Evolutionary conservation across 2,113 vertebrate species (phyloP), one percentile per base, ranked within the genome.

Genomic region (Pampusana beccarii): DNA sequence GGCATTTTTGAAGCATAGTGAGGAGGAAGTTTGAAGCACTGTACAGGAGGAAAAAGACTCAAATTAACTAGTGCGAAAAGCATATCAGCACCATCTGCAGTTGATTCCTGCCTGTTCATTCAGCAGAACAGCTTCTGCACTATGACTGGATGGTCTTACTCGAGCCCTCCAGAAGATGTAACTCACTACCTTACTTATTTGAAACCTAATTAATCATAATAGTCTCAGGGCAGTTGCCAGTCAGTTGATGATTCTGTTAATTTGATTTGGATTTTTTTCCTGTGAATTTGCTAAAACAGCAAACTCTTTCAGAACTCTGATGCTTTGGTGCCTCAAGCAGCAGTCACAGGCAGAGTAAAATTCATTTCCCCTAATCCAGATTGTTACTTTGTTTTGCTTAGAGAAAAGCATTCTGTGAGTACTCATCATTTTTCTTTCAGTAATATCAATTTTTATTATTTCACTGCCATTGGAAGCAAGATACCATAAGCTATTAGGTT

Each of bases 201-300:
- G 53, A 86, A 94, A 92, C 6, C n/a, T 91, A 66, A 89, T 73
- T 84, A 80, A 71, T 71, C 46, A 54, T 40, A 54, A 60, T 12
- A 56, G 13, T 71, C 50, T 66, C 74, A 65, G 16, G 44, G 34
- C 26, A 72, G 23, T 67, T 86, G 38, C 19, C 50, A 57, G 34
- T 46, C 28, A 42, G 31, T 24, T 75, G 53, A 56, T 29, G 25
- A 62, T n/a, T 71, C 33, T 53, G 16, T 87, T 42, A 62, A 16
- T 71, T 77, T 86, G 10, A 2, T 71, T 88, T 44, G n/a, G 13
- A 23, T 36, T 38, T 57, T 75, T 82, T 84, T 61, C 8, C 25
- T 24, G 16, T 34, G 53, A 91, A 74, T 81, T 51, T 91, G 11
- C 5, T 62, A 91, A 84, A 91, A 9, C 44, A 71, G 60, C 8